These are phyloP conservation scores for Psittacula cyanocephala DNA, from an alignment of 2,113 vertebrate genomes.

Conservation along the genomic window DNA sequence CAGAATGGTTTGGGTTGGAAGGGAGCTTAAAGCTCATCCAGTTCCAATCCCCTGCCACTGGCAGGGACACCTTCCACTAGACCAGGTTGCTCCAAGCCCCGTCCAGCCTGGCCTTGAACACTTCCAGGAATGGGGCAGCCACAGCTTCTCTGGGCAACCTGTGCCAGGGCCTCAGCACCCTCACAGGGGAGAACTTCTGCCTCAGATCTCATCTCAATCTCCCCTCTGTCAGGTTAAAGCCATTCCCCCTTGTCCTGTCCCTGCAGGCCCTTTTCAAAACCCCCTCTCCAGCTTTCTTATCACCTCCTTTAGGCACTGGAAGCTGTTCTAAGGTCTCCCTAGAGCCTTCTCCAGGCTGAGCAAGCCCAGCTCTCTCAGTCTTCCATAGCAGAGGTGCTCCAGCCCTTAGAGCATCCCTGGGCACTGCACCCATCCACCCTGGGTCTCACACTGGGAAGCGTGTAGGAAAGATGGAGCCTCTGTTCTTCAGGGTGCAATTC, in stretches of 20 bases:
- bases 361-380: not conserved
- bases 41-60: not conserved
- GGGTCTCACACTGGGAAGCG: not conserved
- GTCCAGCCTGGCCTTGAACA: not conserved
- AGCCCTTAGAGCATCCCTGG: too few species aligned
- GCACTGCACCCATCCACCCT: not conserved
- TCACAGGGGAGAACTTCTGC: not conserved
- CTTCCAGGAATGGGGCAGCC: not conserved
- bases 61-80: not conserved
- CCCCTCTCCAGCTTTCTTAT: too few species aligned
- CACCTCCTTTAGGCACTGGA: too few species aligned
- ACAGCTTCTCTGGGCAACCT: too few species aligned
- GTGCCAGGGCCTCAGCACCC: too few species aligned
- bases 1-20: not conserved
- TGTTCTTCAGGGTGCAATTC: not conserved
- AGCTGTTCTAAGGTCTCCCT: too few species aligned
- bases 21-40: not conserved
- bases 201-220: not conserved
- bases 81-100: not conserved
- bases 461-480: not conserved
- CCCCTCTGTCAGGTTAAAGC: not conserved
- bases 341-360: too few species aligned
- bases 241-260: not conserved
- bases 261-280: not conserved
- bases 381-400: too few species aligned